These are phyloP conservation scores for Siphamia tubifer DNA, from an alignment of 2,113 vertebrate species.

Conservation along the genomic window DNA sequence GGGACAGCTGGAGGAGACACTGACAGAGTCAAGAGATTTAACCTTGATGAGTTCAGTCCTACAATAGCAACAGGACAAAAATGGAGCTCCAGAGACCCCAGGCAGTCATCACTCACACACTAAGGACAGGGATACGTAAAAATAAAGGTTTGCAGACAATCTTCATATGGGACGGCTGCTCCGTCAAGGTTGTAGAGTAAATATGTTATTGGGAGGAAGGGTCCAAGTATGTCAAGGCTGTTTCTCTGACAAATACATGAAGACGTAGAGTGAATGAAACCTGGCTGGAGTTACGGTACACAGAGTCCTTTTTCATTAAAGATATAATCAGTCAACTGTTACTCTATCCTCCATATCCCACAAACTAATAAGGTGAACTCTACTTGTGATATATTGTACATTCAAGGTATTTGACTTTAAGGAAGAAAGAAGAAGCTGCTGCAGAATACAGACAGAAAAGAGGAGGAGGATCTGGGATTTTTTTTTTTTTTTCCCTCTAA, in stretches of 20 bases:
- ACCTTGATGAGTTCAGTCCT: not conserved
- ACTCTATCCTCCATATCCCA: too few relatives aligned
- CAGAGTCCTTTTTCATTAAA: not conserved
- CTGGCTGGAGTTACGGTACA: not conserved
- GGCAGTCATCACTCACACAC: not conserved
- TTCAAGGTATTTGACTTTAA: too few relatives aligned
- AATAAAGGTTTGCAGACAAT: not conserved
- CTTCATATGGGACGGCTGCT: not conserved
- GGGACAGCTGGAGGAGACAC: conserved; percentile 2
- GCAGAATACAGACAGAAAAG: too few relatives aligned
- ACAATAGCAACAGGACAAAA: not conserved
- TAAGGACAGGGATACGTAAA: not conserved
- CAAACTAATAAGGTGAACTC: too few relatives aligned
- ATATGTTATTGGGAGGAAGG: not conserved
- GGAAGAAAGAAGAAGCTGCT: too few relatives aligned
- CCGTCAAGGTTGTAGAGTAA: not conserved
- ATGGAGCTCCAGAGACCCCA: not conserved
- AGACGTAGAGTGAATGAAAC: not conserved
- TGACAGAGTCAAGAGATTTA: conserved; percentile 6
- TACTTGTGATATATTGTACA: too few relatives aligned
- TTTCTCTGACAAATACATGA: not conserved
- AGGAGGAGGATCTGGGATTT: too few relatives aligned
- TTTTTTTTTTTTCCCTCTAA: too few relatives aligned
- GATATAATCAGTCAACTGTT: not conserved
- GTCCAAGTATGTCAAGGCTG: not conserved